Conservation (phyloP, 2,797 vertebrate species). For the Hemibagrus guttatus region DNA sequence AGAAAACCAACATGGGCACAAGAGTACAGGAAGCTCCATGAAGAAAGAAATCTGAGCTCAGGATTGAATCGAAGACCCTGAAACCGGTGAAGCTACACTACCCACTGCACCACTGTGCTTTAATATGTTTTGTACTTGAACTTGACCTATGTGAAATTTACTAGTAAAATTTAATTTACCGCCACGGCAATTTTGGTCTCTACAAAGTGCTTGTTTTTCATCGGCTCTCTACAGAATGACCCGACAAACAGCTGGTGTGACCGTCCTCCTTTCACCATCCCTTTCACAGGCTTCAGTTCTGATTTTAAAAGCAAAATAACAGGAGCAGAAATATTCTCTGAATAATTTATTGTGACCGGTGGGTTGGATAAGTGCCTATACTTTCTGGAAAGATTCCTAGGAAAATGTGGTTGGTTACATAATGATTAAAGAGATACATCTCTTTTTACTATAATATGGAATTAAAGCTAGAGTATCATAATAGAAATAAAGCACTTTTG, state of each 20-base stretch:
- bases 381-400: constrained; percentile 11
- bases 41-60: constrained; percentile 2
- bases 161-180: background rate
- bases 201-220: background rate
- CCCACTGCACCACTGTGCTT: too few species aligned
- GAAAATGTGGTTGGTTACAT: background rate
- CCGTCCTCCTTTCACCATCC: background rate
- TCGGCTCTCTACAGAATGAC: background rate
- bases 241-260: background rate
- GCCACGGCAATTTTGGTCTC: background rate
- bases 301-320: background rate
- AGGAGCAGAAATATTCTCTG: background rate
- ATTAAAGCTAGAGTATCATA: background rate
- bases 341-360: background rate
- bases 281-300: background rate
- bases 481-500: background rate
- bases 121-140: background rate
- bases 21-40: background rate
- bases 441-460: background rate
- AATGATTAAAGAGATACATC: background rate
- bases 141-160: background rate
- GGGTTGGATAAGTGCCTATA: background rate
- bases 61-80: background rate
- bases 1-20: background rate
- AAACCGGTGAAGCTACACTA: background rate